phyloP scores from a whole-genome alignment of 2,888 invertebrate species.

The Leucania comma region DNA sequence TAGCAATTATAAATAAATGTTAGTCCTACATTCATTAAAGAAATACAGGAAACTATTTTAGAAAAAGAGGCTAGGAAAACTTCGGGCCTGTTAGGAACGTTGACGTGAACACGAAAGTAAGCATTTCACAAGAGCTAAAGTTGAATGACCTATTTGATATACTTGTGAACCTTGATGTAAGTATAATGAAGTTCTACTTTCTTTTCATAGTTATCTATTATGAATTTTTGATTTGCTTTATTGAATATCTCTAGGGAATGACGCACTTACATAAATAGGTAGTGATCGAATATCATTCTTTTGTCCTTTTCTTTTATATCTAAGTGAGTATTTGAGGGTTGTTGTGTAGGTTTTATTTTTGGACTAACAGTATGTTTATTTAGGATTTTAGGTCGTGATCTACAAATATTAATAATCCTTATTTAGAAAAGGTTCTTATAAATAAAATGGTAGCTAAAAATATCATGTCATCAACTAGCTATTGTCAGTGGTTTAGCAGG shows the following conservation, averaged over 20 bases:
- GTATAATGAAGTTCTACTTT: constrained; percentile 22
- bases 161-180: constrained; percentile 23
- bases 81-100: constrained; percentile 49
- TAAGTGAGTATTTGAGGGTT: not conserved
- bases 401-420: no score
- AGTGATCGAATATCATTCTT: constrained; percentile 29
- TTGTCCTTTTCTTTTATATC: constrained; percentile 29
- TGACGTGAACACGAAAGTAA: constrained; percentile 66
- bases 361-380: not conserved
- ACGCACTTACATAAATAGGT: constrained; percentile 10
- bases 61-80: constrained; percentile 53
- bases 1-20: constrained; percentile 54
- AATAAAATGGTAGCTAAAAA: no score
- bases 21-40: constrained; percentile 31
- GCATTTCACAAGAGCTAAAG: constrained; percentile 61
- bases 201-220: constrained; percentile 16
- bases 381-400: constrained; percentile 1
- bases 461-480: not conserved
- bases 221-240: constrained; percentile 21
- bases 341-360: constrained; percentile 11
- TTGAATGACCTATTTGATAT: constrained; percentile 66
- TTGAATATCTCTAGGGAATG: constrained; percentile 11
- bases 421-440: no score
- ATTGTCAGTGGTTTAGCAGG: not conserved
- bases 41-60: constrained; percentile 57